Conservation (phyloP, 2,113 vertebrate genomes). For the Calyptomena viridis region DNA sequence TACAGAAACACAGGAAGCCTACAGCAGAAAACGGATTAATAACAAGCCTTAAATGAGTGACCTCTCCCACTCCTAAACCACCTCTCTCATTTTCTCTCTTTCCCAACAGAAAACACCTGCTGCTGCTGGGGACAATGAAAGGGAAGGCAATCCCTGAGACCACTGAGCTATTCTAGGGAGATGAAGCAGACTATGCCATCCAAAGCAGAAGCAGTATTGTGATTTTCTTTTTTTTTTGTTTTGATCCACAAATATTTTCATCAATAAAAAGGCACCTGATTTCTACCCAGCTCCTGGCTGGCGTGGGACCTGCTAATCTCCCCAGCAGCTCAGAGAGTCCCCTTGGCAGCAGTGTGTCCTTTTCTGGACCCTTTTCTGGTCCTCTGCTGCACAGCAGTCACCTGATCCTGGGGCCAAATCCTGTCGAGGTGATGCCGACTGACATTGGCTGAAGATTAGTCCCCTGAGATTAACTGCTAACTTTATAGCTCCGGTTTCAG, state of each 20-base stretch:
- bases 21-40: constrained; percentile 28
- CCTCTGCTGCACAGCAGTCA: neutral
- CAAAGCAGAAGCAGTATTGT: neutral
- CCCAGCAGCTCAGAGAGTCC: neutral
- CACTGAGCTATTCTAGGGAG: neutral
- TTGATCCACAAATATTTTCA: neutral
- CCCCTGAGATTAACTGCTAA: neutral
- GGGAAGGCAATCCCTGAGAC: neutral
- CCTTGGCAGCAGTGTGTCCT: accelerated
- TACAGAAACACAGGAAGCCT: constrained; percentile 26
- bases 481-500: neutral
- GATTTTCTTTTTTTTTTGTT: neutral
- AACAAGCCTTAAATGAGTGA: neutral
- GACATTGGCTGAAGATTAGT: neutral
- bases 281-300: neutral
- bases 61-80: neutral
- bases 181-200: neutral
- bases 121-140: neutral
- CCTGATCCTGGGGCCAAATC: neutral
- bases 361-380: neutral
- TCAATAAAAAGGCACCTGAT: neutral
- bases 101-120: neutral
- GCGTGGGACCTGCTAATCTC: neutral
- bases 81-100: neutral
- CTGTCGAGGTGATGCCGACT: neutral